Conservation (phyloP, 2,113 vertebrate genomes). For the Polypterus bichir region DNA sequence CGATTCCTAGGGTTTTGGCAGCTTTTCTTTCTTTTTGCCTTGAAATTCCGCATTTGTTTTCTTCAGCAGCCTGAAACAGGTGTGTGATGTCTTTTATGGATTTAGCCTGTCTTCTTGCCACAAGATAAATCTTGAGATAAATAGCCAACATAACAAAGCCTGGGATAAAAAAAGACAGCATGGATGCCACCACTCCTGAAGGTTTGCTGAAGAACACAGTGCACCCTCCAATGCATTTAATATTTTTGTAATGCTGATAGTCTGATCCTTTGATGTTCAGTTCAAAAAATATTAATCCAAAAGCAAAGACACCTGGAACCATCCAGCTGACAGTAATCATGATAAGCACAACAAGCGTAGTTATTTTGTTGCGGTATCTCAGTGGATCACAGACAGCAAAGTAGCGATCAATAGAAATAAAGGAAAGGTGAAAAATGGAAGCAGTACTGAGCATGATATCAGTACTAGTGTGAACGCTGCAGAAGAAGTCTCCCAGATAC, state of each 20-base stretch:
- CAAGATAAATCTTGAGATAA: slow-evolving; percentile 56
- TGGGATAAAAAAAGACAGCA: slow-evolving; percentile 59
- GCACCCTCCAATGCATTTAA: slow-evolving; percentile 47
- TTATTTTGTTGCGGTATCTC: slow-evolving; percentile 56
- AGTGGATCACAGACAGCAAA: slow-evolving; percentile 35
- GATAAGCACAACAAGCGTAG: slow-evolving; percentile 21
- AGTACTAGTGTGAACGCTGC: slow-evolving; percentile 30
- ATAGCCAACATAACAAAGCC: slow-evolving; percentile 55
- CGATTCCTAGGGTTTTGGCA: slow-evolving; percentile 53
- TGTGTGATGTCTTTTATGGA: slow-evolving; percentile 39
- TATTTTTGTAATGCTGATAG: slow-evolving; percentile 33
- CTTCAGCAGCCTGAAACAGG: slow-evolving; percentile 18
- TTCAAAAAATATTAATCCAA: slow-evolving; percentile 60
- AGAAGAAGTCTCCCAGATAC: slow-evolving; percentile 26
- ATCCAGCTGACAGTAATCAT: slow-evolving; percentile 63
- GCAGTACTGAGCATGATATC: slow-evolving; percentile 23
- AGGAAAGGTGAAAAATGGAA: slow-evolving; percentile 25
- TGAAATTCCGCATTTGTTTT: slow-evolving; percentile 17
- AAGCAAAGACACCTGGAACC: slow-evolving; percentile 49
- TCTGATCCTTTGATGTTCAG: slow-evolving; percentile 54
- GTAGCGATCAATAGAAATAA: slow-evolving; percentile 29
- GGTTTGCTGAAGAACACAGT: slow-evolving; percentile 51
- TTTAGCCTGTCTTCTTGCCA: slow-evolving; percentile 52
- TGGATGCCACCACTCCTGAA: slow-evolving; percentile 41
- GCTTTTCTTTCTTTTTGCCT: slow-evolving; percentile 53